A percentile compares a stretch with the other conserved stretches of the same genome.
phyloP scores from a whole-genome alignment of 2,113 vertebrate genomes.

The Propithecus coquereli region DNA sequence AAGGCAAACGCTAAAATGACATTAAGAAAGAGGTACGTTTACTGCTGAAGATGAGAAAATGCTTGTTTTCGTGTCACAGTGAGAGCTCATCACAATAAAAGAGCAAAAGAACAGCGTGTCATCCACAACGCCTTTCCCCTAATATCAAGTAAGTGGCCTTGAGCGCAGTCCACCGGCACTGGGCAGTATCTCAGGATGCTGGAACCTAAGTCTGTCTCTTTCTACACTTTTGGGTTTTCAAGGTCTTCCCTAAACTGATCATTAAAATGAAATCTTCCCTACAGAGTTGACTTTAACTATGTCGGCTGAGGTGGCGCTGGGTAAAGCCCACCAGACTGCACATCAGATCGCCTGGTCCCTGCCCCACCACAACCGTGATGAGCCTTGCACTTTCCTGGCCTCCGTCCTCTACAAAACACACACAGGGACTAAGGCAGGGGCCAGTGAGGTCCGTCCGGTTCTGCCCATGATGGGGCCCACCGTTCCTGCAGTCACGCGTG shows the following conservation, averaged over 20 bases:
- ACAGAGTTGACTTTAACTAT: not conserved
- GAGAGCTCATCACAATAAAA: not conserved
- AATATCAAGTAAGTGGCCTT: not conserved
- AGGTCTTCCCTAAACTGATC: not conserved
- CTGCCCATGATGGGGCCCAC: not conserved
- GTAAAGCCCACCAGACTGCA: not conserved
- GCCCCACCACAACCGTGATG: not conserved
- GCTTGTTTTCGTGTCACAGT: not conserved
- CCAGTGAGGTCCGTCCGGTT: accelerated
- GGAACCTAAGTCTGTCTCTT: not conserved
- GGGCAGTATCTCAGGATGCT: accelerated
- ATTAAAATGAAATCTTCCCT: not conserved
- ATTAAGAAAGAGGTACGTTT: not conserved
- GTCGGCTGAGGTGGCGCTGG: accelerated
- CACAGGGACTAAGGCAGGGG: not conserved
- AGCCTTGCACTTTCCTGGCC: not conserved
- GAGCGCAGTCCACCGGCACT: not conserved
- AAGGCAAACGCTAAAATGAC: not conserved
- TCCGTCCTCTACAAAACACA: not conserved
- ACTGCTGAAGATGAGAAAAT: not conserved
- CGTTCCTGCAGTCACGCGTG: not conserved
- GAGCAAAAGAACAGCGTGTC: not conserved
- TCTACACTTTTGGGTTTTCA: not conserved
- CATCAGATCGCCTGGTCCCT: accelerated
- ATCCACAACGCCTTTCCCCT: not conserved